phyloP scores from a whole-genome alignment of 2,113 vertebrate species.

The Furnarius figulus region DNA sequence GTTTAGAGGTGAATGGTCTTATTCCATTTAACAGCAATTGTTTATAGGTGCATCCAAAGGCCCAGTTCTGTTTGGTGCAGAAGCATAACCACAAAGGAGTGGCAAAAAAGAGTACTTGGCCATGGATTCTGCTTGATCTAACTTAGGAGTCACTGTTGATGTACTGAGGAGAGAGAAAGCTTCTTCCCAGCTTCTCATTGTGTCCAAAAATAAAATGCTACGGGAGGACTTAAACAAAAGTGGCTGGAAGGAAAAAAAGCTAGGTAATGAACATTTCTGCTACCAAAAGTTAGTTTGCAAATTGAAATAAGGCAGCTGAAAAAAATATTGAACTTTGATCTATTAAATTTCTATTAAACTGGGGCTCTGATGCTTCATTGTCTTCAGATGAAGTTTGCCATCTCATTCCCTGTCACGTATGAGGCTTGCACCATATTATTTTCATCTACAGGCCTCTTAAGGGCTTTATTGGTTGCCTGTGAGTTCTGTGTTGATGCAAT shows the following conservation, averaged over 20 bases:
- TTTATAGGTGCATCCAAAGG: background rate
- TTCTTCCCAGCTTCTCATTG: background rate
- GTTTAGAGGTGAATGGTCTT: background rate
- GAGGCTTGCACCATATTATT: background rate
- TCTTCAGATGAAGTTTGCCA: background rate
- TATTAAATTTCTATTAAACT: background rate
- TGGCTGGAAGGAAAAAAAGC: background rate
- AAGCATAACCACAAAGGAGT: background rate
- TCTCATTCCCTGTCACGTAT: background rate
- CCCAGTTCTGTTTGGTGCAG: background rate
- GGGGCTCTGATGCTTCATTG: background rate
- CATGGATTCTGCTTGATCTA: background rate
- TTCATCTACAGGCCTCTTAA: background rate
- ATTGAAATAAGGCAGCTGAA: background rate
- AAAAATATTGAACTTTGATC: background rate
- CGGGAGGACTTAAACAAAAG: background rate
- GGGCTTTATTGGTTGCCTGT: background rate
- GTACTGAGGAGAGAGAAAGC: background rate
- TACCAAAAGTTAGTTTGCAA: background rate
- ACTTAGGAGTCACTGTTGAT: background rate
- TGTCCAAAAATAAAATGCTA: background rate
- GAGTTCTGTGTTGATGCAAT: background rate
- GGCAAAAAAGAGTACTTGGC: background rate
- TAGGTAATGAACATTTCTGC: background rate
- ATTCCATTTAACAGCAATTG: background rate